Base-by-base conservation (phyloP, 2,113 vertebrate species). In the Cairina moschata region DNA sequence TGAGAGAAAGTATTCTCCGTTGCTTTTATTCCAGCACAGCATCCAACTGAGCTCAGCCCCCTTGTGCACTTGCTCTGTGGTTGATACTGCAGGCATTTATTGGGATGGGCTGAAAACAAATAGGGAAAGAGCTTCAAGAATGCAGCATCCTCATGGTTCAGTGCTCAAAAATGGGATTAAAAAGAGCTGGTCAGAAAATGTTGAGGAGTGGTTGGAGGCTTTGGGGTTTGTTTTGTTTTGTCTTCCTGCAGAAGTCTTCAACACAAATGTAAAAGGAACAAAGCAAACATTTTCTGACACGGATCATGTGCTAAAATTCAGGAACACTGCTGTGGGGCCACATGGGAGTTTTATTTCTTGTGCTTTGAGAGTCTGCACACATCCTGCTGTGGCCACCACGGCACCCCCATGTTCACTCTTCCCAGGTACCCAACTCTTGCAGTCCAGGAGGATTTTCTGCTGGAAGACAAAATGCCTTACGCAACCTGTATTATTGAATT, bases 341-440 rank as follows among this genome's bases (percentile, higher is more conserved):
- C 14, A 9, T 65, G 56, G 32, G 32, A 86, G 29, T 54, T 26
- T 29, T 28, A 63, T 16, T 50, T 29, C 38, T 59, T 15, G 58
- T 50, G 42, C 42, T 59, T 62, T 29, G n/a, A 31, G 58, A 34
- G 20, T 29, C 26, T 67, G 46, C 16, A 1, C 7, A 1, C 29
- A 20, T 80, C 58, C 28, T 69, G 29, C 83, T 34, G 12, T n/a
- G 20, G 20, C 34, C 62, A 60, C 55, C 3, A 2, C 32, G 11
- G 23, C 0, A 0, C 26, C 38, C 44, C 62, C 38, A 23, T 2
- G 0, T 11, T 11, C 46, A 23, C 32, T 13, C n/a, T 77, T 36
- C 77, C 40, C 62, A 63, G 44, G 28, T 23, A 16, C 17, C 8
- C 17, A 46, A 50, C 34, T n/a, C 15, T 86, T 26, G 52, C 25